Evolutionary conservation across 2,888 invertebrate species (phyloP).

Genomic region (Pachydiplax longipennis): DNA sequence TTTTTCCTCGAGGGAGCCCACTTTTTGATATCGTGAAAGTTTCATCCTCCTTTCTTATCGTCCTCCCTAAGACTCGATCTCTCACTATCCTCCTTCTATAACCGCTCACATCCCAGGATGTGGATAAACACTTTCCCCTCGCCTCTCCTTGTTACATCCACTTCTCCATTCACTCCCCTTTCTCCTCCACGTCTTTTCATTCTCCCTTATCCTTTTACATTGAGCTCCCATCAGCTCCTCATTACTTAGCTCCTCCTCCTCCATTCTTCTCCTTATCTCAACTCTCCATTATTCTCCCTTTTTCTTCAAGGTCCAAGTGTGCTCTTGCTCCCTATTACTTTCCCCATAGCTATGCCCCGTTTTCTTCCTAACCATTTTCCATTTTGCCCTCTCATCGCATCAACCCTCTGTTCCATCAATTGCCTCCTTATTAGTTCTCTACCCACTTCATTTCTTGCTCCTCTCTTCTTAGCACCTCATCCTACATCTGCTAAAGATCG

Average conservation of each 20-base stretch:
- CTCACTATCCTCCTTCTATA: no score
- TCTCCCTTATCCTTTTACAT: not conserved
- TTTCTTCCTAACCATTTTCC: no score
- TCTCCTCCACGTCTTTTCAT: not conserved
- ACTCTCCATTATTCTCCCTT: constrained; percentile 35
- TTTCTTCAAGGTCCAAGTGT: no score
- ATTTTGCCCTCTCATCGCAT: no score
- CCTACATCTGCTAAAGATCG: no score
- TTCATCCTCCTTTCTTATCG: not conserved
- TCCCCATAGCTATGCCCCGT: not conserved
- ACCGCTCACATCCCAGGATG: no score
- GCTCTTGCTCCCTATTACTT: constrained; percentile 20
- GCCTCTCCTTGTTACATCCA: not conserved
- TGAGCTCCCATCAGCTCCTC: not conserved
- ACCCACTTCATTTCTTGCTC: no score
- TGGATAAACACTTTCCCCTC: not conserved
- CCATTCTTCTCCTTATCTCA: not conserved
- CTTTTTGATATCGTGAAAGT: no score
- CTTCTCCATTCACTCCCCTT: not conserved
- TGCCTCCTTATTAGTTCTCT: no score
- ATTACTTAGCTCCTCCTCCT: not conserved
- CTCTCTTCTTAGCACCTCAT: no score
- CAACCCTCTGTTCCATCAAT: no score
- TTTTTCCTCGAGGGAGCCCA: no score
- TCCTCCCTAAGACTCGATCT: not conserved